A percentile compares a stretch with the other conserved stretches of the same genome.
Evolutionary conservation across 2,888 invertebrate genomes (phyloP).

Genomic region (Andrena flavipes): DNA sequence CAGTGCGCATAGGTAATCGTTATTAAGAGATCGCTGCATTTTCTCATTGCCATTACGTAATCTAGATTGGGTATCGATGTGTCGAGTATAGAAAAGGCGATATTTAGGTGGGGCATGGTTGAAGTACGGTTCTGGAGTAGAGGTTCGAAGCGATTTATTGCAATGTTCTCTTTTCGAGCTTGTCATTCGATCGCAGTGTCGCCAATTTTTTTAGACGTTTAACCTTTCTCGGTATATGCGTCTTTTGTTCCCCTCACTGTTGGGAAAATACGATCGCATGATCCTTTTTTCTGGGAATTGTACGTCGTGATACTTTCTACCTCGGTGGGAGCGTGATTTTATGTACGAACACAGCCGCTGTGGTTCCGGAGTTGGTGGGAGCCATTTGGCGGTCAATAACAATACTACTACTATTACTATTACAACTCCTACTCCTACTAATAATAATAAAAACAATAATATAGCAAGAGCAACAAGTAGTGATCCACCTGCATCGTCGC

Average conservation of each 20-base stretch:
- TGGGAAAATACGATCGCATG: constrained; percentile 1
- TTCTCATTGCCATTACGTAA: background rate
- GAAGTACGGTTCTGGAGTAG: no score
- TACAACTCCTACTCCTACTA: no score
- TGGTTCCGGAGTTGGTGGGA: background rate
- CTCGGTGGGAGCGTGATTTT: constrained; percentile 25
- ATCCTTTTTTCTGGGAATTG: constrained; percentile 22
- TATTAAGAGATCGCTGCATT: background rate
- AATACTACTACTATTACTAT: background rate
- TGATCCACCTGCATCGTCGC: background rate
- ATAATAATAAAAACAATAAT: background rate
- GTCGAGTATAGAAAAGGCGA: background rate
- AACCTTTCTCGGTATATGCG: constrained; percentile 13
- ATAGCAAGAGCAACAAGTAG: background rate
- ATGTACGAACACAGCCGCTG: constrained; percentile 5
- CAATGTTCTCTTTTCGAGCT: background rate
- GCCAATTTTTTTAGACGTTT: constrained; percentile 31
- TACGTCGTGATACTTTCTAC: constrained; percentile 34
- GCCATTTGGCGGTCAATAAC: constrained; percentile 24
- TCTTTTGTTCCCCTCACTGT: background rate
- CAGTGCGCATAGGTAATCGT: background rate
- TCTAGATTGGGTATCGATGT: background rate
- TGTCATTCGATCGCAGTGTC: constrained; percentile 4
- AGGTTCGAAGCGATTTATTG: background rate
- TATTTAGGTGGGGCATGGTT: no score